Percentiles rank a stretch among this genome's conserved stretches.
Conservation (phyloP, 2,113 vertebrate species). For the Grus americana region DNA sequence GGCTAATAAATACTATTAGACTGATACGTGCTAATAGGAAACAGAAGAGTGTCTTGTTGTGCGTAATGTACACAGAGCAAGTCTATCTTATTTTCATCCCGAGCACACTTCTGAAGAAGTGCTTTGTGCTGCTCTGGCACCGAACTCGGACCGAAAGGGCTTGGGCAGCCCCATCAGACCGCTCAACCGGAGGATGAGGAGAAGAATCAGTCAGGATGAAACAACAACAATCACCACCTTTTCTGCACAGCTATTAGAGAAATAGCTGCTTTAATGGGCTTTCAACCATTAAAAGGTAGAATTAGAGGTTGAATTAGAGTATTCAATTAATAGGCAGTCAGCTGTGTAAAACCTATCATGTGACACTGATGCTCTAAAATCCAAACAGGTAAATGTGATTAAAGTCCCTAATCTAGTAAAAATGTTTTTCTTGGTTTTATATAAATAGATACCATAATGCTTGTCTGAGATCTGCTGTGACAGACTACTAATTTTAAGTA, state of each 20-base stretch:
- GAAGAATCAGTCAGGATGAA: not conserved
- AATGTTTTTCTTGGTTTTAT: not conserved
- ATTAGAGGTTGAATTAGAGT: constrained; percentile 24
- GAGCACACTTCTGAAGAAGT: not conserved
- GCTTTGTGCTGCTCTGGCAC: not conserved
- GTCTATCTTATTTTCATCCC: not conserved
- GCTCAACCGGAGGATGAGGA: not conserved
- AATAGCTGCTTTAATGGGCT: constrained; percentile 16
- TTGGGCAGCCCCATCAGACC: not conserved
- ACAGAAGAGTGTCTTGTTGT: not conserved
- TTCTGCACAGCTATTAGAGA: not conserved
- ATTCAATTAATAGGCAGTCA: constrained; percentile 53
- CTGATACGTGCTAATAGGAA: not conserved
- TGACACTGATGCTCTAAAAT: not conserved
- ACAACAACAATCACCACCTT: not conserved
- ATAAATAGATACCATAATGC: not conserved
- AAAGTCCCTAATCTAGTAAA: not conserved
- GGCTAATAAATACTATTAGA: not conserved
- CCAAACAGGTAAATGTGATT: not conserved
- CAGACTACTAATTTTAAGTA: not conserved
- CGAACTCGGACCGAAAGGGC: accelerated
- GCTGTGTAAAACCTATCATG: not conserved
- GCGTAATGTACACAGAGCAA: not conserved
- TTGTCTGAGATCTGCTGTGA: not conserved
- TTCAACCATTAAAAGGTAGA: constrained; percentile 16